These are phyloP conservation scores for Oreortyx pictus DNA, from an alignment of 2,797 vertebrate species.

Conservation along the genomic window DNA sequence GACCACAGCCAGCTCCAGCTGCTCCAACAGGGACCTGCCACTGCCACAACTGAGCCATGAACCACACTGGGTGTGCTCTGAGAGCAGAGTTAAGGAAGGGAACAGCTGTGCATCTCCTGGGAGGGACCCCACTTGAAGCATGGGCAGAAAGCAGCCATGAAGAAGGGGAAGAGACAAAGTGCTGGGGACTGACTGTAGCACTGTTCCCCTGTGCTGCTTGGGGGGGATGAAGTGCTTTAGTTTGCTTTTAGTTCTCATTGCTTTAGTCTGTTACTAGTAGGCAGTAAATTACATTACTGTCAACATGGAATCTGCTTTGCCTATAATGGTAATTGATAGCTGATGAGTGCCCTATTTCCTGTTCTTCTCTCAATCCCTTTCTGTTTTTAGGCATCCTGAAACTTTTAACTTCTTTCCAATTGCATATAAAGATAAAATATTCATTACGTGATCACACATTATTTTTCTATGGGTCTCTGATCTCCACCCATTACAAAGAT, in stretches of 20 bases:
- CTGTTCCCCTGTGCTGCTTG: background rate
- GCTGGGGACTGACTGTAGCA: background rate
- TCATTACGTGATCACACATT: rapidly evolving
- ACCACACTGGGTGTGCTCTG: background rate
- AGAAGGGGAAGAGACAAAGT: background rate
- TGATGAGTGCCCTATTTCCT: background rate
- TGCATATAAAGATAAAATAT: background rate
- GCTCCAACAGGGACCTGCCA: background rate
- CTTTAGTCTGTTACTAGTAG: background rate
- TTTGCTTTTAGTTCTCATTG: background rate
- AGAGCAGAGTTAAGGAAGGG: background rate
- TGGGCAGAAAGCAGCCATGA: background rate
- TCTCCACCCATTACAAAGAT: background rate
- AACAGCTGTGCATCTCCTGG: background rate
- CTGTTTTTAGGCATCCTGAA: background rate
- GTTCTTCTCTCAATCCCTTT: background rate
- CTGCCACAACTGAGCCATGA: background rate
- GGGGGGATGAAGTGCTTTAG: background rate
- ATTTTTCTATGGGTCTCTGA: background rate
- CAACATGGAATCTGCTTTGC: background rate
- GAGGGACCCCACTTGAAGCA: background rate
- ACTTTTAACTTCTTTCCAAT: background rate
- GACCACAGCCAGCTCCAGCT: background rate
- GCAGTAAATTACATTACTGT: background rate
- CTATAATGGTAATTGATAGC: background rate